phyloP scores from a whole-genome alignment of 2,113 vertebrate genomes.

The Dendrocopos noguchii region DNA sequence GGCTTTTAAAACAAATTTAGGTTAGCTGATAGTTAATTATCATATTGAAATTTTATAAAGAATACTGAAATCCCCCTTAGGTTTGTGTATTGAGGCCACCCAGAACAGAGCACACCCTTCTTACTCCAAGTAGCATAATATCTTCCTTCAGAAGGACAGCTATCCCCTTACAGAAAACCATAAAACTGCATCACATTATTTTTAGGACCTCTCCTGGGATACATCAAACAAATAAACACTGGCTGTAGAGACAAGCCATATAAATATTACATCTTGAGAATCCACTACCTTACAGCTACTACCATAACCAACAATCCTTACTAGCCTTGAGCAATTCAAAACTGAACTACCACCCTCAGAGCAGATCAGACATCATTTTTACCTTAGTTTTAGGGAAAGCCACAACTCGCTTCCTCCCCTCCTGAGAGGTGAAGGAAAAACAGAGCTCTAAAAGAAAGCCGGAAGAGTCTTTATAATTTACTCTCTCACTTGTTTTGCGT shows the following conservation, averaged over 20 bases:
- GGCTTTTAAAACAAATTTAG: not conserved
- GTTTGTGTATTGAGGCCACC: not conserved
- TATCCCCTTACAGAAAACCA: not conserved
- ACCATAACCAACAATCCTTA: not conserved
- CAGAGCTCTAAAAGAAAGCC: fast-evolving
- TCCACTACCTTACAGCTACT: not conserved
- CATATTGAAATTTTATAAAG: not conserved
- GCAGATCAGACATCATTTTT: not conserved
- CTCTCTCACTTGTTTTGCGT: not conserved
- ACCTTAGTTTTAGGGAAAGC: not conserved
- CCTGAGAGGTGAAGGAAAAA: not conserved
- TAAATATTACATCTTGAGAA: not conserved
- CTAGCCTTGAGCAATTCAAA: not conserved
- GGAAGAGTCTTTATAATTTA: not conserved
- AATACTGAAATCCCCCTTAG: not conserved
- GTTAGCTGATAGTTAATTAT: not conserved
- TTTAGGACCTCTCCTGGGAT: not conserved
- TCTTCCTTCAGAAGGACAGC: not conserved
- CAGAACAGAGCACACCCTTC: not conserved
- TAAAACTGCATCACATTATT: not conserved
- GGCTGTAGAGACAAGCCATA: not conserved
- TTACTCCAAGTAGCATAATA: not conserved
- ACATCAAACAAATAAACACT: not conserved
- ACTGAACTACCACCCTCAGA: not conserved
- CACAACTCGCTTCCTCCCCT: not conserved